These are phyloP conservation scores for Achroia grisella DNA, from an alignment of 1,140 invertebrate species.

Conservation along the genomic window DNA sequence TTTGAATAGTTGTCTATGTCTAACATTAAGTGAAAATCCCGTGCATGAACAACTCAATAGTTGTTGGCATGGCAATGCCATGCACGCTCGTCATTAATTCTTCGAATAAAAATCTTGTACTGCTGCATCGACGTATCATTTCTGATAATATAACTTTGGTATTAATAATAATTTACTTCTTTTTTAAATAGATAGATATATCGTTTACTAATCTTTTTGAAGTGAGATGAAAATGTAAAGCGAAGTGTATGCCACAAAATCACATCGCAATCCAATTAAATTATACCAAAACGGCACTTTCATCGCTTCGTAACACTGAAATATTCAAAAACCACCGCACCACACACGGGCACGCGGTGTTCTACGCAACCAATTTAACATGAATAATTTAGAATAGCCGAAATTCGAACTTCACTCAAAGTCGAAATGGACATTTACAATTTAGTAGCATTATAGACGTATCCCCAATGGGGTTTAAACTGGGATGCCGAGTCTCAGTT, in stretches of 20 bases:
- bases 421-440: conserved; percentile 55
- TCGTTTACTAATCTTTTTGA: no score
- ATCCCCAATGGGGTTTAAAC: conserved; percentile 31
- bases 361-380: conserved; percentile 48
- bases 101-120: no score
- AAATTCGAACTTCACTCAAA: conserved; percentile 55
- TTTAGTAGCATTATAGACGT: conserved; percentile 58
- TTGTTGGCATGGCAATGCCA: no score
- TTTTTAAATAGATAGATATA: no score
- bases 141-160: no score
- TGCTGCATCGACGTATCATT: no score
- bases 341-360: conserved; percentile 6
- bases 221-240: no score
- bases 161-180: no score
- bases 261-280: conserved; percentile 2
- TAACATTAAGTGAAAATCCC: no score
- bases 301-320: background rate
- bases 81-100: no score
- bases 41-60: no score
- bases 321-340: background rate
- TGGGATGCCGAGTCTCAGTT: conserved; percentile 11
- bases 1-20: no score
- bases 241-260: background rate
- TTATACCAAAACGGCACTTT: background rate
- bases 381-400: conserved; percentile 50